Base-by-base conservation (phyloP, 2,113 vertebrate species). In the Collichthys lucidus region DNA sequence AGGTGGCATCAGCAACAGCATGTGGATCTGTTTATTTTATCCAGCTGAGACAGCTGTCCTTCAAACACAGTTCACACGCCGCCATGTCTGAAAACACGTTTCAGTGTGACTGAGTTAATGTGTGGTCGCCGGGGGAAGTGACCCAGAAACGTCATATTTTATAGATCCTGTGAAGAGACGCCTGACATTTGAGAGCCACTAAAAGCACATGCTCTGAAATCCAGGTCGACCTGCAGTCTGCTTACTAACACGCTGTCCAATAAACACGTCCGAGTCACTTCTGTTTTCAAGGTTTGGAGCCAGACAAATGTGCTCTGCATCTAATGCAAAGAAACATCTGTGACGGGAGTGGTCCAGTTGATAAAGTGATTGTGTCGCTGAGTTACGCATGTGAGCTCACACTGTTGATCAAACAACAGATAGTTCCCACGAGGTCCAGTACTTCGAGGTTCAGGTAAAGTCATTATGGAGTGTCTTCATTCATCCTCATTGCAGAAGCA, bases 131-230 rank as follows among this genome's bases (percentile, higher is more conserved):
- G 1, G 1, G 17, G 47, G 24, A 53, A 46, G 3, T 31, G 29
- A 75, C 69, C 52, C 69, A 46, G 17, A 70, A 63, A 77, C 12
- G 0, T 64, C 40, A 17, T 2, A 5, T 60, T 80, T 72, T 42
- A 67, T 55, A n/a, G 26, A 0, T 1, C 16, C 64, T 44, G 69
- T 26, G 26, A 46, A 40, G 61, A 57, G 20, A 10, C 8, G 11
- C 20, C 26, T 44, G 17, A 77, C 47, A 66, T 64, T 29, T n/a
- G 61, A 61, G 46, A 63, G 35, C 62, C 55, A 17, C 24, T 15
- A 49, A 64, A 52, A 20, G 46, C 24, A 12, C 68, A 49, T 49
- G n/a, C 62, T 69, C 3, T 17, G 68, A n/a, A 63, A 42, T 44
- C 60, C 11, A 9, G 17, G 2, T 19, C 5, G 0, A 49, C 2